Evolutionary conservation across 2,888 invertebrate genomes (phyloP).

Genomic region (Adelphocoris suturalis): DNA sequence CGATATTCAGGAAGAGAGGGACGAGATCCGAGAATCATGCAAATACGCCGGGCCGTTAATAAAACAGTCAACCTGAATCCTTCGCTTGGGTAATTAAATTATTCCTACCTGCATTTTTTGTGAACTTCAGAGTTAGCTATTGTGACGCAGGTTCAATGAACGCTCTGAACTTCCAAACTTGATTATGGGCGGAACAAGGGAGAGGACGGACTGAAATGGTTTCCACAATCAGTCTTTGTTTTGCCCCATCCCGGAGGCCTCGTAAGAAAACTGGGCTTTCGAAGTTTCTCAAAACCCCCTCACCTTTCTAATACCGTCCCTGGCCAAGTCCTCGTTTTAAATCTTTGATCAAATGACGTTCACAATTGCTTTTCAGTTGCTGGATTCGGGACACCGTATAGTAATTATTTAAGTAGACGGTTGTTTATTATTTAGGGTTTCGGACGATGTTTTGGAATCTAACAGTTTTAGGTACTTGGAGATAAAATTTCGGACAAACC

Average conservation of each 20-base stretch:
- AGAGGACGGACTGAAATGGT: constrained; percentile 50
- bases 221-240: constrained; percentile 55
- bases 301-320: neutral
- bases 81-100: neutral
- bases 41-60: neutral
- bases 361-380: too few relatives aligned
- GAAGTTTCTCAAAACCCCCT: neutral
- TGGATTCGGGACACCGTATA: too few relatives aligned
- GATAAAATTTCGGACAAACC: too few relatives aligned
- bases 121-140: neutral
- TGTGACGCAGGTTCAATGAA: constrained; percentile 43
- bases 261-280: constrained; percentile 16
- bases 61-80: neutral
- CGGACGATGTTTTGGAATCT: too few relatives aligned
- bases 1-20: too few relatives aligned
- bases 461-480: too few relatives aligned
- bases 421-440: too few relatives aligned
- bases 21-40: too few relatives aligned
- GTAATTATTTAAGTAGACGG: too few relatives aligned
- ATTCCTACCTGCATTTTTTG: constrained; percentile 18
- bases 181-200: constrained; percentile 50
- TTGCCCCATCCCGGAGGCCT: constrained; percentile 4
- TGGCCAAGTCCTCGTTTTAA: neutral
- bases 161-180: constrained; percentile 53
- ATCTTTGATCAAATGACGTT: too few relatives aligned